Base-by-base conservation (phyloP, 2,113 vertebrate species). In the Amphiprion percula region DNA sequence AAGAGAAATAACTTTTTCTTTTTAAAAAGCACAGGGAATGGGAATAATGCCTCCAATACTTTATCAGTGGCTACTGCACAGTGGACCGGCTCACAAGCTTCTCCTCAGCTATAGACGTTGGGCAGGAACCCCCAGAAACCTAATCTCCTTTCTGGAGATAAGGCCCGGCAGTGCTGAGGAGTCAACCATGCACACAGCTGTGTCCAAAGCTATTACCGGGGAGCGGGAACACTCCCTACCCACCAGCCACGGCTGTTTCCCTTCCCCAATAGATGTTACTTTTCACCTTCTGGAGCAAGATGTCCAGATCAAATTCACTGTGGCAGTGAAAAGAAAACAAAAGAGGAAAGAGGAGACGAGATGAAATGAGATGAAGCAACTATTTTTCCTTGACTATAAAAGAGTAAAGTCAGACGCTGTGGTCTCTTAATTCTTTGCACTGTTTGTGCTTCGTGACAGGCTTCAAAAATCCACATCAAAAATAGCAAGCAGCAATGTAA, bases 61-160 rank as follows among this genome's bases (percentile, higher is more conserved):
- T 89, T 89, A 87, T 92, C 84, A 78, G 73, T 68, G 52, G 72
- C 83, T 61, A 65, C 59, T 75, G 69, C 10, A 49, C 71, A 21
- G 80, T 8, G 47, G 71, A 83, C 59, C 74, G 58, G 82, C 79
- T 84, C 87, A 49, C 68, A 82, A 73, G 64, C 82, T 44, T 72
- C 75, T 80, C 59, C 47, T 69, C 53, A 4, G 67, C 86, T 75
- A 76, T 41, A 84, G 81, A 89, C 80, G 65, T 81, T 76, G 61
- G 23, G 66, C 77, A 54, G 80, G 72, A 79, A 84, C 77, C 84
- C 80, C 87, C 52, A 77, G 63, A 88, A 87, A 83, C 85, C 83
- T 89, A 87, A 91, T 91, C 90, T 93, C 76, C 80, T 83, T 83
- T 79, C 53, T 79, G 74, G 73, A 87, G 89, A 91, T 93, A 91